These are phyloP conservation scores for Sebastes wilsoni DNA, from an alignment of 2,797 vertebrate genomes.

Conservation along the genomic window DNA sequence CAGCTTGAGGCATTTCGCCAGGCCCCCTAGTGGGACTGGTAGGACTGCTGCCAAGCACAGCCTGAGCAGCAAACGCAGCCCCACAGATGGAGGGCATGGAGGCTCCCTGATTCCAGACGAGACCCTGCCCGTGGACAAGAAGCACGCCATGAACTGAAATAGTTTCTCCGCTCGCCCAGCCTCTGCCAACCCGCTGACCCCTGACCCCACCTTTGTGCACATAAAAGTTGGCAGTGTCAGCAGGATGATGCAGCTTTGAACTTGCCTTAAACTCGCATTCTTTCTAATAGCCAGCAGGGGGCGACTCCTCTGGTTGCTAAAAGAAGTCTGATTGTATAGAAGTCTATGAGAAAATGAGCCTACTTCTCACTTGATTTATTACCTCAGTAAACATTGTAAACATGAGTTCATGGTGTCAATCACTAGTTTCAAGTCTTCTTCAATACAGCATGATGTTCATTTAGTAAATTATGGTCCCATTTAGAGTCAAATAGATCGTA, in stretches of 20 bases:
- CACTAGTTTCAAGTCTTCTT: too few relatives aligned
- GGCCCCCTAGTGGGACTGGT: conserved; percentile 55
- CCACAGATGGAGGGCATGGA: conserved; percentile 43
- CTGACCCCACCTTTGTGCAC: background rate
- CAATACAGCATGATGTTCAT: too few relatives aligned
- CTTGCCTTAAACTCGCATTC: too few relatives aligned
- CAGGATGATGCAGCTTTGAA: background rate
- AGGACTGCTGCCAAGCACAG: conserved; percentile 72
- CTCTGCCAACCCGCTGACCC: conserved; percentile 9
- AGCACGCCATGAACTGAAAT: conserved; percentile 27
- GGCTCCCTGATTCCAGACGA: conserved; percentile 32
- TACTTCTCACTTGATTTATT: too few relatives aligned
- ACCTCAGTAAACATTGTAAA: too few relatives aligned
- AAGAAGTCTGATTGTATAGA: too few relatives aligned
- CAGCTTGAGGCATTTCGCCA: conserved; percentile 69
- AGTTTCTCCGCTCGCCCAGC: background rate
- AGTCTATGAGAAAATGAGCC: too few relatives aligned
- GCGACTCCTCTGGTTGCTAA: too few relatives aligned
- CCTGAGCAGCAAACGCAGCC: conserved; percentile 53
- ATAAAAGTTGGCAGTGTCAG: background rate
- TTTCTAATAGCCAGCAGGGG: too few relatives aligned
- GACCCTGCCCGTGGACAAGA: conserved; percentile 35
- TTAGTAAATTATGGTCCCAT: too few relatives aligned
- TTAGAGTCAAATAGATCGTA: too few relatives aligned
- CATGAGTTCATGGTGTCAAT: too few relatives aligned